Percentiles rank a stretch among this genome's conserved stretches.
Evolutionary conservation across 1,140 invertebrate species (phyloP).

Genomic region (Drosophila murphyi): DNA sequence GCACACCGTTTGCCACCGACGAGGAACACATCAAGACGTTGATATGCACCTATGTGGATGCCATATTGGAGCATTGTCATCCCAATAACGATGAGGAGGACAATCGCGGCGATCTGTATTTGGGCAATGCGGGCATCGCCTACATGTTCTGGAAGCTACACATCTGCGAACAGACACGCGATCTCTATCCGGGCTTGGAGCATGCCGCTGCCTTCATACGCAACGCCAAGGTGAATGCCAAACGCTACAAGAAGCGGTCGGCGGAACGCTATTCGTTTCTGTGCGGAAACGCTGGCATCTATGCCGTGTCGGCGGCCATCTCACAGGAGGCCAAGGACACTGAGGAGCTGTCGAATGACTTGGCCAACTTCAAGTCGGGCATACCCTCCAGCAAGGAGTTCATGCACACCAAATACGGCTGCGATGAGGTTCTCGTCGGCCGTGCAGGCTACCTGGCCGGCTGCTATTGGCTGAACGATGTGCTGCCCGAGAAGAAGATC

Average conservation of each 20-base stretch:
- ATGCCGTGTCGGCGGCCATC: conserved; percentile 86
- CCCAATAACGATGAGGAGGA: conserved; percentile 76
- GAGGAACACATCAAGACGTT: conserved; percentile 81
- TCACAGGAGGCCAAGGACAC: conserved; percentile 67
- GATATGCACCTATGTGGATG: conserved; percentile 82
- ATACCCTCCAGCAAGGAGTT: conserved; percentile 85
- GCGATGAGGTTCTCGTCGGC: conserved; percentile 93
- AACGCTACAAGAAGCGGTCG: conserved; percentile 74
- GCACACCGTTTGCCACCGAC: conserved; percentile 67
- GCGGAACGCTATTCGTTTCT: conserved; percentile 85
- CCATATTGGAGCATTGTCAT: conserved; percentile 76
- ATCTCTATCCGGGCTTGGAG: conserved; percentile 77
- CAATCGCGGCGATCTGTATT: conserved; percentile 85
- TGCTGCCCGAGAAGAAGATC: conserved; percentile 86
- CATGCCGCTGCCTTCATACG: conserved; percentile 85
- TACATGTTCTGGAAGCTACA: conserved; percentile 86
- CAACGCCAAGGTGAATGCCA: conserved; percentile 83
- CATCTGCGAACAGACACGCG: conserved; percentile 79
- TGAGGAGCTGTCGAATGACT: conserved; percentile 85
- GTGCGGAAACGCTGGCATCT: conserved; percentile 88
- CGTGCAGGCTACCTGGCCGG: conserved; percentile 92
- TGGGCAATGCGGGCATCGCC: conserved; percentile 86
- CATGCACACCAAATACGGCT: conserved; percentile 87
- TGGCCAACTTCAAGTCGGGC: conserved; percentile 84
- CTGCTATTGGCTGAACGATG: conserved; percentile 89